Conservation (phyloP, 92 coral and sea anemone genomes). For the Porites lobata region DNA sequence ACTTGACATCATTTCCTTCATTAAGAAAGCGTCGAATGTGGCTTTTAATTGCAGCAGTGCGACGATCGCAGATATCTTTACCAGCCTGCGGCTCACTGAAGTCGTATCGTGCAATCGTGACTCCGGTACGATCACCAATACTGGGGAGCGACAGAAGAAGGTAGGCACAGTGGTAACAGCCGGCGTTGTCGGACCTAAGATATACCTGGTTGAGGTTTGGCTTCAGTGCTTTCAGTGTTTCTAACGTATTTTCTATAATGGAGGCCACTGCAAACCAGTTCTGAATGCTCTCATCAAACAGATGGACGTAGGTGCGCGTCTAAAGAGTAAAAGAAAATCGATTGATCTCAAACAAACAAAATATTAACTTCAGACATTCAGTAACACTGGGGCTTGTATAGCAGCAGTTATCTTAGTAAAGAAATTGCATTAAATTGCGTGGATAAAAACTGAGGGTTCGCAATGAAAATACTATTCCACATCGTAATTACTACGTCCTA, state of each 20-base stretch:
- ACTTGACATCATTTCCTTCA: constrained; percentile 22
- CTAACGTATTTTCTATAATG: not conserved
- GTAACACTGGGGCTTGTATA: not conserved
- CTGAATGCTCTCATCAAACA: constrained; percentile 41
- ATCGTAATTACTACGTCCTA: too few species aligned
- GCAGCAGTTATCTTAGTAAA: not conserved
- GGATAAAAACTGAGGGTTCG: too few species aligned
- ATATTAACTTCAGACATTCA: not conserved
- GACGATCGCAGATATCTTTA: constrained; percentile 47
- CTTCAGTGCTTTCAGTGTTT: constrained; percentile 20
- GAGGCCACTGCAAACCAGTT: constrained; percentile 27
- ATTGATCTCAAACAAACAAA: not conserved
- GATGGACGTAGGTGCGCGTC: constrained; percentile 32
- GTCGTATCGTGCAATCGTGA: constrained; percentile 7
- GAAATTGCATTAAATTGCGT: too few species aligned
- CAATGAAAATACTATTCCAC: too few species aligned
- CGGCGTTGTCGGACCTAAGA: constrained; percentile 32
- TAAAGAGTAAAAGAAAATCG: constrained; percentile 30
- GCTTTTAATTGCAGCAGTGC: constrained; percentile 33
- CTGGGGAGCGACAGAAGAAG: constrained; percentile 27
- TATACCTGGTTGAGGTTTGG: constrained; percentile 24
- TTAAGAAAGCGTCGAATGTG: constrained; percentile 37
- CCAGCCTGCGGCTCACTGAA: constrained; percentile 33
- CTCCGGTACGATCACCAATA: constrained; percentile 25
- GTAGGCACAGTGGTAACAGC: constrained; percentile 47